Evolutionary conservation across 2,797 vertebrate genomes (phyloP), one percentile per base, ranked within the genome.

Genomic region (Poeciliopsis infans): DNA sequence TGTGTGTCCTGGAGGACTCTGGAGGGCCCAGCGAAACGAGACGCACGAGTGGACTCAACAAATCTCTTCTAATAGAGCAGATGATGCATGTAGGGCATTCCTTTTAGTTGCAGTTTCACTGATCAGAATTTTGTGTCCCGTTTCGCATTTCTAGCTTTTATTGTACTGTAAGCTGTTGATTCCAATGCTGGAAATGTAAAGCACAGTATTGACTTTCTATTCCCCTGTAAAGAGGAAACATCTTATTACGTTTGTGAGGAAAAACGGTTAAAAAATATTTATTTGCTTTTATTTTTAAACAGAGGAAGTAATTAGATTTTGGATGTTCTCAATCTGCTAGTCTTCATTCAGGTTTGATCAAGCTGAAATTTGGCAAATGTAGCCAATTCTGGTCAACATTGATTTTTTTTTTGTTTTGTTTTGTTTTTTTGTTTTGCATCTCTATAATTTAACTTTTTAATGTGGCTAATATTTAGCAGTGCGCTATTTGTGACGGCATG

Each of bases 1-100:
- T 0, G 94, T 94, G 79, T 95, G 92, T 86, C 94, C 95, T 12
- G 81, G 77, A 69, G 95, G 96, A 51, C 93, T 94, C 39, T 94
- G 94, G 87, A 87, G 83, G 80, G 93, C 96, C 20, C 89, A 83
- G 51, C 82, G 75, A 69, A 92, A 76, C 74, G 92, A 70, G 86
- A 86, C 88, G 12, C 39, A 76, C 57, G 51, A 85, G 71, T 79
- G 59, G 1, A 93, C 90, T 64, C 88, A 20, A 18, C 94, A 91
- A 45, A 31, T 46, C 12, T 15, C 20, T 36, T 81, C 28, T 23
- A 36, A 18, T 59, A 25, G 78, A 74, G 77, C 10, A 81, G 75
- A 55, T 77, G 66, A 76, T 78, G 25, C 77, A 75, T 23, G 86
- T 91, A 85, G 15, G 78, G 70, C 53, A 1, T 11, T 75, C 45